Evolutionary conservation across 1,140 invertebrate genomes (phyloP), one percentile per base, ranked within the genome.

Genomic region (Brachionus sp.): DNA sequence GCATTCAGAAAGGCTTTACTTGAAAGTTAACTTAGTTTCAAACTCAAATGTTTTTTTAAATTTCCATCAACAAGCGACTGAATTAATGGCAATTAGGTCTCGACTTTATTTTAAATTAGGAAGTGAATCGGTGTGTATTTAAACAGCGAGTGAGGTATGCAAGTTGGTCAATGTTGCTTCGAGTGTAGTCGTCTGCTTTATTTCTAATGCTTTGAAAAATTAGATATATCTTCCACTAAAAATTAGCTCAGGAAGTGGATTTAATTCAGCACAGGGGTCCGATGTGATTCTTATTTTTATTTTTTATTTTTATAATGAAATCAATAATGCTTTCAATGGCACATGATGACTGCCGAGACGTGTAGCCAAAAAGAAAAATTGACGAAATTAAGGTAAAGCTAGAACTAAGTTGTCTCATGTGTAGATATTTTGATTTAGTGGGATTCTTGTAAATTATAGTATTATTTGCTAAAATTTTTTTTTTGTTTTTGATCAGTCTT

Each of bases 211-310:
- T 66, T 23, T 66, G 33, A 66, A 33, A 16, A 4, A n/a, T 37
- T 66, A 35, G n/a, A 13, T 16, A 29, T 13, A 33, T 29, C 3
- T 13, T 29, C 13, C n/a, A 66, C 12, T 10, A 33, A 16, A 23
- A 66, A 66, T 66, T 33, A 37, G 33, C 25, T 29, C 9, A 66
- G 33, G 64, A 37, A 33, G 64, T 29, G n/a, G 64, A 66, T 33
- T 64, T 13, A 66, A 66, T 66, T 66, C 64, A 66, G 64, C 64
- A 66, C 64, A 66, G 64, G 64, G 64, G 64, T 66, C 64, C 64
- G 64, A 33, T 66, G 64, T n/a, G 33, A 57, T 57, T 57, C 50
- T 57, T 66, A 33, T 66, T 66, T 33, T 66, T 25, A 2, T 37
- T 66, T 66, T 66, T 66, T 33, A 66, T 33, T 33, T 66, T 66